Evolutionary conservation across 2,888 invertebrate genomes (phyloP).

Genomic region (Lasioglossum leucozonium): DNA sequence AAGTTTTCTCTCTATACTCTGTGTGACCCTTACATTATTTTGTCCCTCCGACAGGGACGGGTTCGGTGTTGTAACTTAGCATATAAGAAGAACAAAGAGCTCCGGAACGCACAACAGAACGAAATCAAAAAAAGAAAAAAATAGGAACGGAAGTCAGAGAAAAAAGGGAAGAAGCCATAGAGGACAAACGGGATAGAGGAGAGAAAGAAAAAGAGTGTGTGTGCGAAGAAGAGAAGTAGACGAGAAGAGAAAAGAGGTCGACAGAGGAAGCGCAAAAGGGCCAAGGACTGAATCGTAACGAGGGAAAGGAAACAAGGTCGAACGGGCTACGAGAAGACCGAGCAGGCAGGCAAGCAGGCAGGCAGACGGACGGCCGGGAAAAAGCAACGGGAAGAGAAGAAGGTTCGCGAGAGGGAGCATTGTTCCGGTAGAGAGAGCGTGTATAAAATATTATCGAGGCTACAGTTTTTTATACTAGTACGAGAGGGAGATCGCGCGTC

Average conservation of each 20-base stretch:
- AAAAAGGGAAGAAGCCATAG: conserved; percentile 29
- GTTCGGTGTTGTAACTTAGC: conserved; percentile 84
- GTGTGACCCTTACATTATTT: conserved; percentile 83
- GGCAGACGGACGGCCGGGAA: conserved; percentile 31
- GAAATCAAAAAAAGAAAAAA: conserved; percentile 30
- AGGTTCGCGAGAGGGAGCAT: conserved; percentile 34
- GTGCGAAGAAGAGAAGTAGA: background rate
- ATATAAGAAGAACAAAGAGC: conserved; percentile 79
- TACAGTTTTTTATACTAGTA: conserved; percentile 72
- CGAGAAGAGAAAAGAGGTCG: conserved; percentile 14
- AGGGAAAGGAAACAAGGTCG: conserved; percentile 24
- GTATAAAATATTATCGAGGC: conserved; percentile 54
- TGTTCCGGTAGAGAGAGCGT: conserved; percentile 34
- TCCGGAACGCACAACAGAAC: conserved; percentile 77
- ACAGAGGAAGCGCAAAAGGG: conserved; percentile 49
- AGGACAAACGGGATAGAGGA: conserved; percentile 31
- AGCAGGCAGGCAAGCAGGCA: conserved; percentile 30
- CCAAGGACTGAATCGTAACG: conserved; percentile 25
- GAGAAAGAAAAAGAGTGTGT: conserved; percentile 36
- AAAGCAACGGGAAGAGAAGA: conserved; percentile 20
- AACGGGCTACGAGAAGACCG: conserved; percentile 17
- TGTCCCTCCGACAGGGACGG: conserved; percentile 81
- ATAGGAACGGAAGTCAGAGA: background rate
- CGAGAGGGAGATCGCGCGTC: conserved; percentile 36
- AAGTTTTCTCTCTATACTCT: conserved; percentile 76